Evolutionary conservation across 1,140 invertebrate genomes (phyloP), one percentile per base, ranked within the genome.

Genomic region (Hesperophylax magnus): DNA sequence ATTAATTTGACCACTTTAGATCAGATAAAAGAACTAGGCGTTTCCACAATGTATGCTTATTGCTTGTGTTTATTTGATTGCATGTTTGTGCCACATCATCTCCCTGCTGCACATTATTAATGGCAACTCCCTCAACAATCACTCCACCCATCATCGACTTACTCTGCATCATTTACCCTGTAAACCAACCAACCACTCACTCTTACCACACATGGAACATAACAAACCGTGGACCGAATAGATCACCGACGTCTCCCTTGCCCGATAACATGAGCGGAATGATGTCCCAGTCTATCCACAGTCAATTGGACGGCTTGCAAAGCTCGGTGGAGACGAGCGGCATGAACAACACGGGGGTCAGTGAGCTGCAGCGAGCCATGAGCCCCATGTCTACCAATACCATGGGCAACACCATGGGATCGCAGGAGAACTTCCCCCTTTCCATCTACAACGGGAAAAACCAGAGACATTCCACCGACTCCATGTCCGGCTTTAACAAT

Each of bases 171-270:
- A 47, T 54, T 75, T 39, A 60, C 15, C n/a, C n/a, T 63, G 31
- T 22, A 56, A 56, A 34, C 24, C 39, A 47, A 11, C 11, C 39
- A 47, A 34, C 24, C 39, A 47, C 6, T 8, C 34, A 39, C 34
- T 47, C 39, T 8, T 47, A 47, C 39, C 39, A 47, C 39, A 47
- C 39, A 47, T 47, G 39, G 39, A 47, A 47, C 39, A 14, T 47
- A 14, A 47, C 39, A 8, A 11, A 31, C 54, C 34, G n/a, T 18
- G 24, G 54, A 56, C 24, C 6, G 52, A 58, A 18, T 53, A 90
- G 89, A 87, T 90, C 89, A 75, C 87, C 88, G 78, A 86, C 87
- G 56, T 86, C 88, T 27, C 85, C 85, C 15, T 39, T 81, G 22
- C 84, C 84, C 52, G 87, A 86, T 74, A 86, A 86, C 79, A 85